phyloP scores from a whole-genome alignment of 1,140 invertebrate genomes.

The Episyrphus balteatus region DNA sequence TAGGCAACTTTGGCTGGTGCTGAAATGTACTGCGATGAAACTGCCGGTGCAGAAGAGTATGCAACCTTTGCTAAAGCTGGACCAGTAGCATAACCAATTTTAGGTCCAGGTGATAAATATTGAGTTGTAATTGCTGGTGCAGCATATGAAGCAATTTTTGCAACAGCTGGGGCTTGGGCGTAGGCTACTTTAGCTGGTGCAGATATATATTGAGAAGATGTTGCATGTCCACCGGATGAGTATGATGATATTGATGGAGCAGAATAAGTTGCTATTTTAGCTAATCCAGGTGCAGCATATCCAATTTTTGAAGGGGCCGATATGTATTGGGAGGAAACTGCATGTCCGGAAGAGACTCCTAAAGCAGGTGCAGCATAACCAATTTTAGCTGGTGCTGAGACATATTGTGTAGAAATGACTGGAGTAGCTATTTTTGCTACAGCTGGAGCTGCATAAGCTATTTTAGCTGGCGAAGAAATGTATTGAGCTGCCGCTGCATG shows the following conservation, averaged over 20 bases:
- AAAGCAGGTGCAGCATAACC: conserved; percentile 4
- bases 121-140: conserved; percentile 5
- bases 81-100: no score
- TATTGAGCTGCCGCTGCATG: not conserved
- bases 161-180: conserved; percentile 7
- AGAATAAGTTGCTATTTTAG: conserved; percentile 5
- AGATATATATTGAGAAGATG: conserved; percentile 23
- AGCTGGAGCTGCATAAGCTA: conserved; percentile 3
- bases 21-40: conserved; percentile 10
- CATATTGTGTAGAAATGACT: conserved; percentile 5
- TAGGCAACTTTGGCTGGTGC: conserved; percentile 6
- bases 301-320: no score
- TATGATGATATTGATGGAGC: not conserved
- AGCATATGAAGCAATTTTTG: conserved; percentile 10
- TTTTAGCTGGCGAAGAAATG: not conserved
- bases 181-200: conserved; percentile 13
- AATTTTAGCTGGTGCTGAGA: conserved; percentile 7
- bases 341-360: no score
- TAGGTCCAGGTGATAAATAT: no score
- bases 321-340: no score
- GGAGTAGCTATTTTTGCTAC: conserved; percentile 9
- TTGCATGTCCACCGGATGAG: conserved; percentile 7
- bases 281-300: no score
- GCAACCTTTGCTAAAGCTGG: no score
- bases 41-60: not conserved